These are phyloP conservation scores for Mormyrus iriodes DNA, from an alignment of 2,113 vertebrate species.

Conservation along the genomic window DNA sequence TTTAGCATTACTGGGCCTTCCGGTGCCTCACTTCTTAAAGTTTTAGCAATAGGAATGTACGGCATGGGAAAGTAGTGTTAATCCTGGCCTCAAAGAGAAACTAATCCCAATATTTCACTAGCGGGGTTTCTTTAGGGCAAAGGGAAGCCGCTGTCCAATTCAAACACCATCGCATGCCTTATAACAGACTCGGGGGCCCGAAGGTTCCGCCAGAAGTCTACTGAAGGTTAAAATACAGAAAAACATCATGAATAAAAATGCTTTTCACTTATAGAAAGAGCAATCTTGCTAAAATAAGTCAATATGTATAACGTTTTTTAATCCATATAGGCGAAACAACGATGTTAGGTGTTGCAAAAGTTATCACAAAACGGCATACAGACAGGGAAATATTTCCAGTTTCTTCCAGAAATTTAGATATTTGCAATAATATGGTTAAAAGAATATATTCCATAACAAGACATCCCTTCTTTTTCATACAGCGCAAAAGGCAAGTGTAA, in stretches of 20 bases:
- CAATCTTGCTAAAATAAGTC: neutral
- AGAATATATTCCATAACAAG: neutral
- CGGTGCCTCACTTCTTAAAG: conserved; percentile 44
- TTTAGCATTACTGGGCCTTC: conserved; percentile 35
- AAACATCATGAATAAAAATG: neutral
- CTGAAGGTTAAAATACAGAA: neutral
- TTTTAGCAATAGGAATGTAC: conserved; percentile 46
- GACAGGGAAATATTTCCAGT: neutral
- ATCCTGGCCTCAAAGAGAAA: conserved; percentile 61
- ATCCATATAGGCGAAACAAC: neutral
- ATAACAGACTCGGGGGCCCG: conserved; percentile 23
- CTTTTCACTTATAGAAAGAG: neutral
- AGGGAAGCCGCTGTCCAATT: conserved; percentile 45
- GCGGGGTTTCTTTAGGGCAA: conserved; percentile 52
- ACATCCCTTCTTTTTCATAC: neutral
- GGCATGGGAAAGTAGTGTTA: conserved; percentile 53
- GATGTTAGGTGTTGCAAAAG: neutral
- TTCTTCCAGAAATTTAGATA: neutral
- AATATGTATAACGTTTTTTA: neutral
- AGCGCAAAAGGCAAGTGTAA: neutral
- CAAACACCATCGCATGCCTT: conserved; percentile 42
- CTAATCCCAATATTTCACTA: conserved; percentile 63
- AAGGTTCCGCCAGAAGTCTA: neutral
- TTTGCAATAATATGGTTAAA: neutral
- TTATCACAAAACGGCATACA: neutral